These are phyloP conservation scores for Anguilla megastoma DNA, from an alignment of 2,797 vertebrate species.

Conservation along the genomic window DNA sequence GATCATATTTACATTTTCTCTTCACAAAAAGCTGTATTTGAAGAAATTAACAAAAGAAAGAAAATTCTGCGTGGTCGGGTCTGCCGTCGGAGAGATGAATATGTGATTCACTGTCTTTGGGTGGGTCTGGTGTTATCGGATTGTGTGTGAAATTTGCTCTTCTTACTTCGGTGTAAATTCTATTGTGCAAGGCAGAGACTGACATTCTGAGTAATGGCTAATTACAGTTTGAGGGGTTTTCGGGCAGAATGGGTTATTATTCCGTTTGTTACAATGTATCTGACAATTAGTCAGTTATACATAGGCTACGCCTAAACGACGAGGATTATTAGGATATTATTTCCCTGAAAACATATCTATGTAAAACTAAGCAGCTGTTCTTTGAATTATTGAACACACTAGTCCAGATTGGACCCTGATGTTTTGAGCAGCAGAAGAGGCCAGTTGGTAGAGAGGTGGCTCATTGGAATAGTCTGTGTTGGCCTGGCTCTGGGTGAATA, in stretches of 20 bases:
- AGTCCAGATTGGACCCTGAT: too few relatives aligned
- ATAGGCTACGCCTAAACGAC: not conserved
- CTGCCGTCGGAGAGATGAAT: not conserved
- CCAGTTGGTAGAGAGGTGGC: too few relatives aligned
- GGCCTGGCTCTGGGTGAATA: slow-evolving; percentile 33
- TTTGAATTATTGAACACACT: too few relatives aligned
- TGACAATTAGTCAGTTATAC: not conserved
- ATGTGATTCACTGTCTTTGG: not conserved
- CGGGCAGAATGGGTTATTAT: not conserved
- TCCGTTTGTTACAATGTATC: not conserved
- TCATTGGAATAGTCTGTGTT: too few relatives aligned
- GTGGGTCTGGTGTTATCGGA: not conserved
- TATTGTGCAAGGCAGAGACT: not conserved
- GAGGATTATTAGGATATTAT: too few relatives aligned
- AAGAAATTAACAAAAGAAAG: not conserved
- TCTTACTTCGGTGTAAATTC: not conserved
- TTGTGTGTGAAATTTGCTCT: not conserved
- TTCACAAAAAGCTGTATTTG: not conserved
- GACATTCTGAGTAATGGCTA: not conserved
- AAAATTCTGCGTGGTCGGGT: not conserved
- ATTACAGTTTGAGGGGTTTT: not conserved
- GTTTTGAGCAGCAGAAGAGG: too few relatives aligned
- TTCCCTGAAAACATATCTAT: too few relatives aligned
- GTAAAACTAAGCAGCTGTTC: too few relatives aligned
- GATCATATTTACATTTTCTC: not conserved